phyloP scores from a whole-genome alignment of 2,113 vertebrate genomes.

The Malurus elegans region DNA sequence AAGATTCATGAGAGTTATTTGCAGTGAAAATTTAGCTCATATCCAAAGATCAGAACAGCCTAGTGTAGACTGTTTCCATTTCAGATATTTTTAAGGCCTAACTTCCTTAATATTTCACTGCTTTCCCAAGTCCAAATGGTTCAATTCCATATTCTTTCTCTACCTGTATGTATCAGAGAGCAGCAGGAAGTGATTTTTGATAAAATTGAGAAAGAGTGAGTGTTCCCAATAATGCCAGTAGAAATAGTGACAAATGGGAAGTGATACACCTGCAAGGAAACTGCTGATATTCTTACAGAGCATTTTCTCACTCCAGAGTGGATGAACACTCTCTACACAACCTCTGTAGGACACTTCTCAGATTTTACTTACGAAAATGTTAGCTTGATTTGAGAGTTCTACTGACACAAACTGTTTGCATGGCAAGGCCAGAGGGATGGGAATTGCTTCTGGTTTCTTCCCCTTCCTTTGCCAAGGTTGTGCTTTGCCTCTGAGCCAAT shows the following conservation, averaged over 20 bases:
- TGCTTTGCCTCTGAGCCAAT: neutral
- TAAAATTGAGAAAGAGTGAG: neutral
- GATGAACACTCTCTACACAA: neutral
- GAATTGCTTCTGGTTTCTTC: neutral
- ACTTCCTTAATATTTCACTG: neutral
- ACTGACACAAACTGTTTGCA: neutral
- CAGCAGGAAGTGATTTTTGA: neutral
- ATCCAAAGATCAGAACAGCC: neutral
- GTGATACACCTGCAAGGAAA: neutral
- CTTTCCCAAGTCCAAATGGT: neutral
- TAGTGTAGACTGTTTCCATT: neutral
- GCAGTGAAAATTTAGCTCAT: neutral
- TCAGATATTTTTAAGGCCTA: neutral
- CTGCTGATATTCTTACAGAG: neutral
- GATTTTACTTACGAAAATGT: neutral
- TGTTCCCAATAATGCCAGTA: neutral
- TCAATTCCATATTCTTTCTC: neutral
- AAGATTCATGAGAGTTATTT: slow-evolving; percentile 38
- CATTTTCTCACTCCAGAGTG: neutral
- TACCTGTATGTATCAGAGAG: neutral
- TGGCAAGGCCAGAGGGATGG: neutral
- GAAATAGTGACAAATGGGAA: neutral
- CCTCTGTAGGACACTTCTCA: neutral
- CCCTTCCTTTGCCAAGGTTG: neutral
- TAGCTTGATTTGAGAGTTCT: neutral